These are phyloP conservation scores for Anhinga anhinga DNA, from an alignment of 2,113 vertebrate species.

Conservation along the genomic window DNA sequence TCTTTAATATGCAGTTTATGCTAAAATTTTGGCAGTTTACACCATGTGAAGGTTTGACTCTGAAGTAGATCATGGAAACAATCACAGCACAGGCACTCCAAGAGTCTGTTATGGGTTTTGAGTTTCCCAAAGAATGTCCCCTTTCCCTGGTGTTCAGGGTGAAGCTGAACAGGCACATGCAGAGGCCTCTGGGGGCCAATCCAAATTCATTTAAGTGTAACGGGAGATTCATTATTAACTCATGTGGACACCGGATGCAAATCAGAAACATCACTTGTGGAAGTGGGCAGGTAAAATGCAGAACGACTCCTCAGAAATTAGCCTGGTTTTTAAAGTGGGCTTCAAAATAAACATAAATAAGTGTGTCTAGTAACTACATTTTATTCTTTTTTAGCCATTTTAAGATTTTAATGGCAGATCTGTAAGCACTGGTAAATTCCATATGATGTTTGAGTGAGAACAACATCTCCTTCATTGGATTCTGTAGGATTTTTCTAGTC, in stretches of 20 bases:
- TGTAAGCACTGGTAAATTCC: not conserved
- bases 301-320: not conserved
- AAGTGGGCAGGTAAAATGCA: not conserved
- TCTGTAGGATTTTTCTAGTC: not conserved
- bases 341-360: not conserved
- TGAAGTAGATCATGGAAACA: not conserved
- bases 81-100: not conserved
- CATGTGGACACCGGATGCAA: not conserved
- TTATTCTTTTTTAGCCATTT: not conserved
- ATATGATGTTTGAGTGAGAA: not conserved
- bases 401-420: not conserved
- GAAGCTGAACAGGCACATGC: not conserved
- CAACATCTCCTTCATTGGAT: not conserved
- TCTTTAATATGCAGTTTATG: not conserved
- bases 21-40: not conserved
- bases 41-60: not conserved
- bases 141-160: not conserved
- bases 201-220: not conserved
- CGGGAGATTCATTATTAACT: not conserved
- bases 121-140: not conserved
- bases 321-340: not conserved
- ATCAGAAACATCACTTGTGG: not conserved
- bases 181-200: rapidly evolving
- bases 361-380: not conserved
- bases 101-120: not conserved